A percentile compares a stretch with the other conserved stretches of the same genome.
Evolutionary conservation across 1,140 invertebrate genomes (phyloP).

Genomic region (Drosophila navojoa): DNA sequence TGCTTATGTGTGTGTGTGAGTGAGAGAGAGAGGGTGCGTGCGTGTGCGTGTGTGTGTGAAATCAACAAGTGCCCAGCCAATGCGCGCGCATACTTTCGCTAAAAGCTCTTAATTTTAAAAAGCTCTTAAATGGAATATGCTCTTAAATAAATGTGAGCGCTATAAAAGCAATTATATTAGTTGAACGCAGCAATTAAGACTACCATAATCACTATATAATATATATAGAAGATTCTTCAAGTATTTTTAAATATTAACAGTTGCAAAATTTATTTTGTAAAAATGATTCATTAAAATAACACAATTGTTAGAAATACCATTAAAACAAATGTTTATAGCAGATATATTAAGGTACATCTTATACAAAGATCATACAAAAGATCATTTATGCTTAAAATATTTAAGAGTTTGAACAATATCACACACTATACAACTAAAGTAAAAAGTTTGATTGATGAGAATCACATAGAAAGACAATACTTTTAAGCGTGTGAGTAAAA

Average conservation of each 20-base stretch:
- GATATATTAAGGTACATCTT: too few relatives aligned
- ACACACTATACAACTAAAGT: too few relatives aligned
- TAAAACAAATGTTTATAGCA: too few relatives aligned
- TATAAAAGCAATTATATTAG: conserved; percentile 6
- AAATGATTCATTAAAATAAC: not conserved
- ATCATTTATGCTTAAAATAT: too few relatives aligned
- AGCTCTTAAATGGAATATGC: conserved; percentile 7
- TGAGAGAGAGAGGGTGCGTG: not conserved
- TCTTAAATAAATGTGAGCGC: conserved; percentile 14
- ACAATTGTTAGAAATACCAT: not conserved
- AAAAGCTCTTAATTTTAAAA: not conserved
- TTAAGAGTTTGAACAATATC: too few relatives aligned
- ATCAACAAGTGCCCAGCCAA: conserved; percentile 70
- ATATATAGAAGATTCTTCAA: too few relatives aligned
- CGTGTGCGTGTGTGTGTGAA: conserved; percentile 31
- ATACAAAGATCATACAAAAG: too few relatives aligned
- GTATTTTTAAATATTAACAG: too few relatives aligned
- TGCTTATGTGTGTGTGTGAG: conserved; percentile 2
- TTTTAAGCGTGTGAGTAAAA: too few relatives aligned
- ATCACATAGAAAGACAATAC: too few relatives aligned
- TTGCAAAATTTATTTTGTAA: too few relatives aligned
- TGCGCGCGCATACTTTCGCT: conserved; percentile 56
- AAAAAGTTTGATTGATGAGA: too few relatives aligned
- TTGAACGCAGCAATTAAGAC: not conserved
- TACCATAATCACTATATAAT: not conserved